Evolutionary conservation across 2,113 vertebrate species (phyloP), one percentile per base, ranked within the genome.

Genomic region (Anarrhichthys ocellatus): DNA sequence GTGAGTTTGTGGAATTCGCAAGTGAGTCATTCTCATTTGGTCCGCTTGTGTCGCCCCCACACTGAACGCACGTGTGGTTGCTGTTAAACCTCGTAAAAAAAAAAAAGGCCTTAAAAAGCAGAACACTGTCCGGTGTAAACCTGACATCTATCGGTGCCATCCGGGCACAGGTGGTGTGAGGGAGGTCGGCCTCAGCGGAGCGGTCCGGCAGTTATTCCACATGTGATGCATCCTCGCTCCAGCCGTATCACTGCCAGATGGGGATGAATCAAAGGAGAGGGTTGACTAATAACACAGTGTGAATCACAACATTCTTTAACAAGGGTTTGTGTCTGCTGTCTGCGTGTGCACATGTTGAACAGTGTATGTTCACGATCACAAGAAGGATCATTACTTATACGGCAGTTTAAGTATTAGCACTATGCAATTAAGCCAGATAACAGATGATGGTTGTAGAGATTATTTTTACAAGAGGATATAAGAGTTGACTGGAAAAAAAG

Each of bases 181-280:
- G 32, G 52, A 56, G 38, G 10, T 44, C 5, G 7, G 71, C 62
- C 74, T 82, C 4, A 2, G 65, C 17, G 24, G 50, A 77, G 62
- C 64, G 56, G 17, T 82, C 70, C 69, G 36, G 85, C 56, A 6
- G 34, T 76, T 78, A 67, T 81, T 88, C 84, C 75, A 88, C 87
- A 87, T 85, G 81, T 87, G 89, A 83, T 36, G 76, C 81, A 81
- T 69, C 84, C 82, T 80, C 64, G 38, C 76, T 56, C 48, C 68
- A 58, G 84, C 74, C 40, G 34, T 85, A 87, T 81, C 83, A 87
- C 29, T 80, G 85, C 89, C 92, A 91, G 84, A 92, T 92, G 82
- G 67, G 59, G 62, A 75, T 90, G 93, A 94, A 92, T 94, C 90
- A 91, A 92, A 88, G 56, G 44, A 81, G 85, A 67, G 52, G 85